phyloP scores from a whole-genome alignment of 2,113 vertebrate genomes.

The Corythornis cristatus region DNA sequence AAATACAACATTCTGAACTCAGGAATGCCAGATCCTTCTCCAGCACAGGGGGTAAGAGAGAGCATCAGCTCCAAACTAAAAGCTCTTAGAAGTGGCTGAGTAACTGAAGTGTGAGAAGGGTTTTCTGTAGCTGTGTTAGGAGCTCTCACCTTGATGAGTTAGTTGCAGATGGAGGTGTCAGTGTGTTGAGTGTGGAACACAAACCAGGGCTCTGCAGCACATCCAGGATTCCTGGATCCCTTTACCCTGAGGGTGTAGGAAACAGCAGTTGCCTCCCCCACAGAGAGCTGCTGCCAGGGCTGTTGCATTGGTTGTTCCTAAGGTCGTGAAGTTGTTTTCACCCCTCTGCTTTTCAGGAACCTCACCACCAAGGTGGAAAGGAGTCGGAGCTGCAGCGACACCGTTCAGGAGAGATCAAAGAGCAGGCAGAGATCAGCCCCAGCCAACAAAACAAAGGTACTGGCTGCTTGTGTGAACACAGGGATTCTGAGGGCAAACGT shows the following conservation, averaged over 20 bases:
- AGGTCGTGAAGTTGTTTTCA: background rate
- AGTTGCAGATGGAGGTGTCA: accelerated
- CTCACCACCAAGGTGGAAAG: conserved; percentile 80
- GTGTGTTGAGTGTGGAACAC: accelerated
- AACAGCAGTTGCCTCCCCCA: too few relatives aligned
- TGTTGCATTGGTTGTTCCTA: background rate
- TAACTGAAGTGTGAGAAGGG: background rate
- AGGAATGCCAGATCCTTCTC: background rate
- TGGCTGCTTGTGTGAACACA: accelerated
- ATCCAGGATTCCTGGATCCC: background rate
- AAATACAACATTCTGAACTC: background rate
- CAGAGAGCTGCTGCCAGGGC: background rate
- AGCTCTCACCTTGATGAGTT: background rate
- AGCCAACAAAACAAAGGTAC: conserved; percentile 75
- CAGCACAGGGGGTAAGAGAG: background rate
- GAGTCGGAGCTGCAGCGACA: conserved; percentile 91
- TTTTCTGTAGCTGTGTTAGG: background rate
- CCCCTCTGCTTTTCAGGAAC: conserved; percentile 62
- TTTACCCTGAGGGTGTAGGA: background rate
- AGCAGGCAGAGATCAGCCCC: conserved; percentile 72
- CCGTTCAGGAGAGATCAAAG: conserved; percentile 81
- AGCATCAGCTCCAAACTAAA: background rate
- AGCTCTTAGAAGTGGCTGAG: background rate
- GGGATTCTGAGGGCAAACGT: background rate
- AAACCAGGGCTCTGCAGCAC: accelerated